Base-by-base conservation (phyloP, 2,797 vertebrate species). In the Eulemur coronatus region DNA sequence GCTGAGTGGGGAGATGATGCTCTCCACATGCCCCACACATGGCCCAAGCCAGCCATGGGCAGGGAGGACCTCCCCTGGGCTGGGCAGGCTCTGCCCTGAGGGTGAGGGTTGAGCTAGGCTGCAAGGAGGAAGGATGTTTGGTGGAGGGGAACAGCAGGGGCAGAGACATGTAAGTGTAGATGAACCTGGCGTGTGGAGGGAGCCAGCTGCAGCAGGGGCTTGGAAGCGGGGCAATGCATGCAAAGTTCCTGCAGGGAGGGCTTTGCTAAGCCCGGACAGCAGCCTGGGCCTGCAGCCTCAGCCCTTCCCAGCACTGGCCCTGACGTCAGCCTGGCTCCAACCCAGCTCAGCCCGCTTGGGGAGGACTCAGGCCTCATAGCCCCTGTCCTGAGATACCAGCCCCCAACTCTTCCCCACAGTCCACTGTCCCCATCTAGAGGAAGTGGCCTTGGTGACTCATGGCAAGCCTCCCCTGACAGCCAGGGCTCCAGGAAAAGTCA, bases 211-310 rank as follows among this genome's bases (percentile, higher is more conserved):
- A 1, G 8, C 1, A 0, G 26, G 9, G 22, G 28, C 24, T 92
- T 84, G 24, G 38, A 46, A 52, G 85, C 0, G 0, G 11, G 2
- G 14, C 5, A 0, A 0, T 12, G 0, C 0, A 0, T 5, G 4
- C 84, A 7, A 3, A 55, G 55, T 76, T 55, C 46, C 46, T 0
- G 6, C 3, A 22, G 50, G 18, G 26, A 24, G 43, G 14, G 50
- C 55, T 33, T 41, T 0, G 75, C 35, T 70, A 43, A 79, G 63
- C 11, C 22, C 33, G 14, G 7, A 41, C 2, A 12, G 38, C 50
- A 22, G 63, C 65, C 82, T 41, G 10, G 33, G 63, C 50, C 50
- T 30, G 26, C 15, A 12, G 28, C 22, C 70, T 55, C 4, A 17
- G 35, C 30, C 43, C 12, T n/a, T 75, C 75, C 5, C 41, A 30